Conservation (phyloP, 2,797 vertebrate species). For the Chelonia mydas region DNA sequence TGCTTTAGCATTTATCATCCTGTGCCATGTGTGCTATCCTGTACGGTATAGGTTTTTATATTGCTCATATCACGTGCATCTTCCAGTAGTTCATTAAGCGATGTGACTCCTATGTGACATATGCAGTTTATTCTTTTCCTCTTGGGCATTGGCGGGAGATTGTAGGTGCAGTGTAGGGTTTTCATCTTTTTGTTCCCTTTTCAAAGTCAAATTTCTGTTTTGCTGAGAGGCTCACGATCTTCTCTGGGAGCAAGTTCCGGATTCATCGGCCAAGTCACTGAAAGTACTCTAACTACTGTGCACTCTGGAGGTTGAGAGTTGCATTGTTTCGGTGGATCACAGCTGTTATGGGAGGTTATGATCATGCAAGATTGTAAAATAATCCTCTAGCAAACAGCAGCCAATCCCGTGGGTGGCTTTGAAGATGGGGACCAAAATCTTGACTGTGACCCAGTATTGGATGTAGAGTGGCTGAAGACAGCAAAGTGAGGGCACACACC, state of each 20-base stretch:
- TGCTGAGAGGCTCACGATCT: background rate
- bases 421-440: background rate
- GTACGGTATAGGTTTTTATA: background rate
- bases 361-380: background rate
- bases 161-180: background rate
- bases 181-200: background rate
- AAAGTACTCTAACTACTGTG: background rate
- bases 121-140: background rate
- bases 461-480: background rate
- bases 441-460: background rate
- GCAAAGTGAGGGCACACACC: too few relatives aligned
- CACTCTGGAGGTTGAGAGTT: background rate
- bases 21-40: background rate
- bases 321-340: background rate
- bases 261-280: background rate
- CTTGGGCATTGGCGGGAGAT: background rate
- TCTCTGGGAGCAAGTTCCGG: background rate
- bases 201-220: background rate
- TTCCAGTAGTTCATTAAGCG: background rate
- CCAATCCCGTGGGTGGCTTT: background rate
- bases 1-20: background rate
- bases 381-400: background rate
- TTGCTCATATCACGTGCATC: background rate
- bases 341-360: background rate
- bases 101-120: background rate